Percentiles rank a stretch among this genome's conserved stretches.
Evolutionary conservation across 1,140 invertebrate species (phyloP).

Genomic region (Ips nitidus): DNA sequence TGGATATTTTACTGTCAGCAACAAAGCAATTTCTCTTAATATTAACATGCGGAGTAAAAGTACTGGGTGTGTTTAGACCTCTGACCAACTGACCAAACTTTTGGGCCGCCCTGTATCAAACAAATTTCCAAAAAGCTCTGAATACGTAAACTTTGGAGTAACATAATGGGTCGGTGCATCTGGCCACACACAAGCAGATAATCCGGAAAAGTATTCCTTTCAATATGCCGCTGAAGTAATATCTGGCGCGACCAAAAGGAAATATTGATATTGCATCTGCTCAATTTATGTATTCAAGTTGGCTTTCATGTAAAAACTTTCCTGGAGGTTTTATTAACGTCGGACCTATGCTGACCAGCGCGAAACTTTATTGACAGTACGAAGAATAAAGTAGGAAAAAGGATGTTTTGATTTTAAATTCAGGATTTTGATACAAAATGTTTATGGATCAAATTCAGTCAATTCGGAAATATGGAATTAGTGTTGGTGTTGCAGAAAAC

Average conservation of each 20-base stretch:
- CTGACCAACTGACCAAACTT: no score
- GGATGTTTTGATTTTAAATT: neutral
- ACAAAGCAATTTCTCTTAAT: no score
- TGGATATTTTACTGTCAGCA: no score
- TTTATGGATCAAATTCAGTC: no score
- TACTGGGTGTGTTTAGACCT: no score
- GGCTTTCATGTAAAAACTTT: constrained; percentile 25
- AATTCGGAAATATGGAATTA: no score
- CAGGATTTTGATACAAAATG: no score
- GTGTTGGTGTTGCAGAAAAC: no score
- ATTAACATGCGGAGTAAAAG: no score
- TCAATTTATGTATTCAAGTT: constrained; percentile 33
- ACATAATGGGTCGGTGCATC: constrained; percentile 22
- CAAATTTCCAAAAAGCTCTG: neutral
- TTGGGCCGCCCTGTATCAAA: no score
- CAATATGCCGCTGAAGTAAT: constrained; percentile 30
- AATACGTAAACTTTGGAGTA: neutral
- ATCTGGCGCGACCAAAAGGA: constrained; percentile 24
- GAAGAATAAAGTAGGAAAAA: constrained; percentile 23
- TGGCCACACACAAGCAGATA: constrained; percentile 34
- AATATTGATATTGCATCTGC: constrained; percentile 36
- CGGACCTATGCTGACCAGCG: constrained; percentile 26
- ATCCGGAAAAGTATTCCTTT: constrained; percentile 32
- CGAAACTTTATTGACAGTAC: constrained; percentile 28
- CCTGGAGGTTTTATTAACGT: constrained; percentile 30